Conservation (phyloP, 2,797 vertebrate genomes). For the Acipenser transmontanus region DNA sequence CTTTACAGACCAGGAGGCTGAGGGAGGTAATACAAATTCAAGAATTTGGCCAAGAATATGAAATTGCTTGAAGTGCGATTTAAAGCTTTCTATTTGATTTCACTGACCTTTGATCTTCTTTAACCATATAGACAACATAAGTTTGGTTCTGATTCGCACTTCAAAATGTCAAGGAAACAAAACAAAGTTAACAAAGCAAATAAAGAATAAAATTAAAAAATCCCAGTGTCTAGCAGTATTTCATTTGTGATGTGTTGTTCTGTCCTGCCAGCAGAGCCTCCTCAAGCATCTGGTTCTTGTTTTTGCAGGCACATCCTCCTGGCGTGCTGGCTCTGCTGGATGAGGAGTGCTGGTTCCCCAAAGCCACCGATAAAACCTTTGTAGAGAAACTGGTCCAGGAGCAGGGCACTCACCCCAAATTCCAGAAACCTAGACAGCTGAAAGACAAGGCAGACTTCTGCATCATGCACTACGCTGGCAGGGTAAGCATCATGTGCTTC, state of each 20-base stretch:
- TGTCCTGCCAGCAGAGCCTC: conserved; percentile 10
- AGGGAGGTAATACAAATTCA: too few species aligned
- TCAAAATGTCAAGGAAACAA: not conserved
- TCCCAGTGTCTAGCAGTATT: not conserved
- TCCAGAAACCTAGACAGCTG: conserved; percentile 93
- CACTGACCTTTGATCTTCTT: too few species aligned
- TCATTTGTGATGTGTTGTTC: not conserved
- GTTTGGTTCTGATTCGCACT: too few species aligned
- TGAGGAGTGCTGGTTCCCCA: conserved; percentile 98
- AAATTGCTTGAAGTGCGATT: too few species aligned
- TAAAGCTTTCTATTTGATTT: too few species aligned
- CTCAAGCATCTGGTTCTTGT: not conserved
- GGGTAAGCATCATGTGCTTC: conserved; percentile 50
- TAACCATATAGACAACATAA: too few species aligned
- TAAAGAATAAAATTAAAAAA: not conserved
- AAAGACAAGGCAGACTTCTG: conserved; percentile 98
- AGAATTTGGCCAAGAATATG: too few species aligned
- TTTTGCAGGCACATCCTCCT: conserved; percentile 80
- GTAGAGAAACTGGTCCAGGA: conserved; percentile 95
- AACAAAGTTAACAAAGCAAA: not conserved
- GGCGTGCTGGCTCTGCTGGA: conserved; percentile 90
- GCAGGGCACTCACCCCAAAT: conserved; percentile 89
- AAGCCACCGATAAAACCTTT: conserved; percentile 95
- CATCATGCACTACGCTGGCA: conserved; percentile 96
- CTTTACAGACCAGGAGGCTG: too few species aligned